phyloP scores from a whole-genome alignment of 2,113 vertebrate genomes.

The Crotophaga sulcirostris region DNA sequence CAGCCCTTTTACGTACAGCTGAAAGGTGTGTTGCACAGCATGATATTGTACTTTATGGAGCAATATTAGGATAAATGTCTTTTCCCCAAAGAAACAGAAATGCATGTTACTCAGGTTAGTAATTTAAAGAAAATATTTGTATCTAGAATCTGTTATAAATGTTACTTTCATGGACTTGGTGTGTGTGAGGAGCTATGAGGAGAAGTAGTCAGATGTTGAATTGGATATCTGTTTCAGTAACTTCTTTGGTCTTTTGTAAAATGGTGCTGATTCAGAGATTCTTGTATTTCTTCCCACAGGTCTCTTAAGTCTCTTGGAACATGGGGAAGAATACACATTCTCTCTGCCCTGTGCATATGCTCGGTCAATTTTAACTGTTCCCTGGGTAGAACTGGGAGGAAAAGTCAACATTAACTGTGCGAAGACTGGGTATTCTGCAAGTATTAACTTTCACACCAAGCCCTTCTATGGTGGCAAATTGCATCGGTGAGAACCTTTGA shows the following conservation, averaged over 20 bases:
- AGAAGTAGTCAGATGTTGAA: neutral
- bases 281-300: slow-evolving; percentile 73
- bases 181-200: neutral
- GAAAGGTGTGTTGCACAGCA: neutral
- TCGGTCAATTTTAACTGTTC: slow-evolving; percentile 96
- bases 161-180: too few relatives aligned
- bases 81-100: neutral
- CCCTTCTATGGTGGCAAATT: slow-evolving; percentile 97
- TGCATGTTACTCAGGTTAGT: neutral
- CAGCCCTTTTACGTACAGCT: neutral
- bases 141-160: neutral
- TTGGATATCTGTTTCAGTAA: neutral
- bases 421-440: slow-evolving; percentile 92
- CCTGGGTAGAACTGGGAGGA: slow-evolving; percentile 97
- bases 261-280: neutral
- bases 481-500: slow-evolving; percentile 82
- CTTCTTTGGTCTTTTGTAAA: neutral
- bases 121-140: neutral
- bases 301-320: slow-evolving; percentile 88
- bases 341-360: slow-evolving; percentile 94
- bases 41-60: neutral
- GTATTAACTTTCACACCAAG: slow-evolving; percentile 98
- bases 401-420: slow-evolving; percentile 92
- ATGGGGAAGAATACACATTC: slow-evolving; percentile 94
- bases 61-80: neutral